Evolutionary conservation across 2,888 invertebrate genomes (phyloP), one percentile per base, ranked within the genome.

Genomic region (Eustalomyia histrio): DNA sequence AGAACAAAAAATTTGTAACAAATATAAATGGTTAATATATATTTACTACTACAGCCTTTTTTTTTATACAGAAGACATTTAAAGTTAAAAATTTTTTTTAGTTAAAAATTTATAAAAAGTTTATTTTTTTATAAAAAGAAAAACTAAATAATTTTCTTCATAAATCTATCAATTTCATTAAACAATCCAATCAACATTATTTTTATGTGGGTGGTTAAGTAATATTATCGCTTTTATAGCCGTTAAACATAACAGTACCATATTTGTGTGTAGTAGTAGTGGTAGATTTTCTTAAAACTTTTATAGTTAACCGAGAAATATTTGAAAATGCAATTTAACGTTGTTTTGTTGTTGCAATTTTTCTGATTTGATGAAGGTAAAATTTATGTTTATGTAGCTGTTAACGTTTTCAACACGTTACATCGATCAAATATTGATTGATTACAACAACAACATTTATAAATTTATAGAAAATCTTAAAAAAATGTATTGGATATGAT

Each of bases 341-440:
- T 39, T 14, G 9, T 61, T 67, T 18, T 65, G 9, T 61, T 67
- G n/a, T 65, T 55, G 57, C 0, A 3, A 10, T 55, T 55, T 5
- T 6, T 63, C 10, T 7, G 18, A 8, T 57, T 50, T 65, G 33
- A 16, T 55, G 39, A 24, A 69, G 29, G 43, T 47, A 58, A 73
- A 76, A 68, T 68, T 76, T 68, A 64, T 53, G 72, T 76, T 80
- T 69, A 81, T 81, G 80, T 81, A 68, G 69, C 80, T 74, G 76
- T 76, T 81, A 74, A 74, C 53, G 60, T 69, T 81, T 76, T 50
- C 76, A 81, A 76, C 76, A 74, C 65, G 33, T 65, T 74, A 74
- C 76, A 81, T 81, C 73, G 64, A 81, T 81, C 80, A 81, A 73
- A 74, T 74, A 73, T 76, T 64, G 80, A 80, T 60, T 58, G 80